phyloP scores from a whole-genome alignment of 2,888 invertebrate species.

The Tetrapedia diversipes region DNA sequence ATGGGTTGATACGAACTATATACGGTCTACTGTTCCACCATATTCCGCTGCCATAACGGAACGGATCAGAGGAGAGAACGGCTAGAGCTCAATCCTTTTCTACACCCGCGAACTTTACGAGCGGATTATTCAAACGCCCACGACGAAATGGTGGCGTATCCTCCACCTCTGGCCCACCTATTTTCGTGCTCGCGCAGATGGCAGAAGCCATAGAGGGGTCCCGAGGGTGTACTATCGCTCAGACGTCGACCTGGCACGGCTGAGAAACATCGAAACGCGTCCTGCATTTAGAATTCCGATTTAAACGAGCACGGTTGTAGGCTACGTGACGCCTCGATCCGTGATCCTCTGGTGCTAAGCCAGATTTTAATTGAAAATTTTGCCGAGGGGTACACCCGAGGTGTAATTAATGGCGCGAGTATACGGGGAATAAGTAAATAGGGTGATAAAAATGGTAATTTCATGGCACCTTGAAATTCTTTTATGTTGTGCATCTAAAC shows the following conservation, averaged over 20 bases:
- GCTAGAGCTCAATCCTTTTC: conserved; percentile 43
- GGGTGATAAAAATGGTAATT: not conserved
- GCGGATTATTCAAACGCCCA: conserved; percentile 59
- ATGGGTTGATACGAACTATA: conserved; percentile 36
- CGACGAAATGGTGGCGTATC: conserved; percentile 30
- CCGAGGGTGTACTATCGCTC: conserved; percentile 48
- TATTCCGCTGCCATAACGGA: conserved; percentile 29
- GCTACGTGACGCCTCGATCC: not conserved
- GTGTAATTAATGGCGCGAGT: not conserved
- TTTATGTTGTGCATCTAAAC: too few relatives aligned
- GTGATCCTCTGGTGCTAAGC: not conserved
- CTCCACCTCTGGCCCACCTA: conserved; percentile 28
- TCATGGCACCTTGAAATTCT: not conserved
- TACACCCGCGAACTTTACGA: conserved; percentile 58
- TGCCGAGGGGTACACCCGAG: too few relatives aligned
- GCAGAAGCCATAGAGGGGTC: conserved; percentile 36
- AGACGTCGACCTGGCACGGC: not conserved
- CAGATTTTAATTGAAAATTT: conserved; percentile 30
- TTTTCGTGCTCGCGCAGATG: conserved; percentile 53
- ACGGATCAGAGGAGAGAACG: conserved; percentile 42
- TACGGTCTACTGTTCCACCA: conserved; percentile 30
- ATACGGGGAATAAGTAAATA: not conserved
- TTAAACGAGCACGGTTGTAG: conserved; percentile 28
- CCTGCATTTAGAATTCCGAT: conserved; percentile 46
- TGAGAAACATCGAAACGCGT: conserved; percentile 27